Evolutionary conservation across 2,113 vertebrate genomes (phyloP).

Genomic region (Dolichotis patagonum): DNA sequence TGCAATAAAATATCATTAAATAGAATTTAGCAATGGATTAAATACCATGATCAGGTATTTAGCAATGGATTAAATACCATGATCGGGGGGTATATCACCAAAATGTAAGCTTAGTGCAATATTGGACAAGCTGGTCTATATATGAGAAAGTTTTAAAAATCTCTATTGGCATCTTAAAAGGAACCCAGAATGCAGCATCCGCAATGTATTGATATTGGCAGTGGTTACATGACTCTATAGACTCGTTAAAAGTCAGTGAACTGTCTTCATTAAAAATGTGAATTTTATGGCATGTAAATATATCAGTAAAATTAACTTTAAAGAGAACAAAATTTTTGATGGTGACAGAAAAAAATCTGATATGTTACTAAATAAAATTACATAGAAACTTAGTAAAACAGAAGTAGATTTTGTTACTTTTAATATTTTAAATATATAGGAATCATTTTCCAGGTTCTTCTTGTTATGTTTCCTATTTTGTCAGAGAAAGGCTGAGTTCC

Average conservation of each 20-base stretch:
- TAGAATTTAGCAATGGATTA: not conserved
- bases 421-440: constrained; percentile 2
- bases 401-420: constrained; percentile 32
- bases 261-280: not conserved
- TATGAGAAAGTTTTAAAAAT: not conserved
- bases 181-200: not conserved
- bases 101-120: not conserved
- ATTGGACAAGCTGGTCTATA: not conserved
- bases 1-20: constrained; percentile 14
- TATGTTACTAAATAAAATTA: not conserved
- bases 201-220: not conserved
- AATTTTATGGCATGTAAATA: constrained; percentile 19
- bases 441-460: not conserved
- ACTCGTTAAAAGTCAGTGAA: not conserved
- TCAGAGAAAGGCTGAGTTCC: not conserved
- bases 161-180: not conserved
- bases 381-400: not conserved
- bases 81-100: not conserved
- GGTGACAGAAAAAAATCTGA: not conserved
- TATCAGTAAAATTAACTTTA: constrained; percentile 38
- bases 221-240: not conserved
- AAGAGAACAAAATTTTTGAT: constrained; percentile 5
- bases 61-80: not conserved
- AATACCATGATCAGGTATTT: not conserved
- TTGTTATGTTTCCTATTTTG: not conserved